Conservation (phyloP, 2,888 invertebrate genomes). For the Perdita meconis region DNA sequence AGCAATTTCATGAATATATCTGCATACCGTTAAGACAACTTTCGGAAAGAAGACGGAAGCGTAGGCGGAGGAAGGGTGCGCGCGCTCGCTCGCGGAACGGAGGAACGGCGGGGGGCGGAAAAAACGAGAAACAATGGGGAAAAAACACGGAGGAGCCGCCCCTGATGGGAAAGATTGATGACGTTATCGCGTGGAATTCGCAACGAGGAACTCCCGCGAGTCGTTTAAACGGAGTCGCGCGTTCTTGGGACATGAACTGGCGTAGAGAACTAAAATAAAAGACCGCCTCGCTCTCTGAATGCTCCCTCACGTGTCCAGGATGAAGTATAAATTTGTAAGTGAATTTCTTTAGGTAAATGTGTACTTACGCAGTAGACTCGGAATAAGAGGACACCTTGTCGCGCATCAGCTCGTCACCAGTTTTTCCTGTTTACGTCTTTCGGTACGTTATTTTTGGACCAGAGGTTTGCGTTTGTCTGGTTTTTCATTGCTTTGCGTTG, state of each 20-base stretch:
- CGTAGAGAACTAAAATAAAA: constrained; percentile 1
- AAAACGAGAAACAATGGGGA: not conserved
- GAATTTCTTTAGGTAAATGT: too few species aligned
- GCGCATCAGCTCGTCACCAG: too few species aligned
- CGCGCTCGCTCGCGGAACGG: not conserved
- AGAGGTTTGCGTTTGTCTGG: too few species aligned
- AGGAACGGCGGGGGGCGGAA: not conserved
- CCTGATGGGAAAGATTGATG: constrained; percentile 60
- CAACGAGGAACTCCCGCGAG: constrained; percentile 29
- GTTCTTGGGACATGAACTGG: constrained; percentile 20
- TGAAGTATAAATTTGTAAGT: too few species aligned
- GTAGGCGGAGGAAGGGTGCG: not conserved
- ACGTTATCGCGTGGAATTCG: constrained; percentile 67
- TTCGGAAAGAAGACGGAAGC: constrained; percentile 7
- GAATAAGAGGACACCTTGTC: too few species aligned
- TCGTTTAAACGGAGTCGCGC: constrained; percentile 28
- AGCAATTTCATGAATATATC: constrained; percentile 58
- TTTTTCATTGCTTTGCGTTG: too few species aligned
- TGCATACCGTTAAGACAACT: constrained; percentile 44
- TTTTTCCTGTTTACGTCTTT: too few species aligned
- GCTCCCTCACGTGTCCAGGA: too few species aligned
- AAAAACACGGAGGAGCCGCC: constrained; percentile 23
- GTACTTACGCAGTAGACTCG: too few species aligned
- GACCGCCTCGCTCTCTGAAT: constrained; percentile 20
- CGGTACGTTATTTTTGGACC: too few species aligned